phyloP scores from a whole-genome alignment of 2,113 vertebrate species.

The Muntiacus reevesi region DNA sequence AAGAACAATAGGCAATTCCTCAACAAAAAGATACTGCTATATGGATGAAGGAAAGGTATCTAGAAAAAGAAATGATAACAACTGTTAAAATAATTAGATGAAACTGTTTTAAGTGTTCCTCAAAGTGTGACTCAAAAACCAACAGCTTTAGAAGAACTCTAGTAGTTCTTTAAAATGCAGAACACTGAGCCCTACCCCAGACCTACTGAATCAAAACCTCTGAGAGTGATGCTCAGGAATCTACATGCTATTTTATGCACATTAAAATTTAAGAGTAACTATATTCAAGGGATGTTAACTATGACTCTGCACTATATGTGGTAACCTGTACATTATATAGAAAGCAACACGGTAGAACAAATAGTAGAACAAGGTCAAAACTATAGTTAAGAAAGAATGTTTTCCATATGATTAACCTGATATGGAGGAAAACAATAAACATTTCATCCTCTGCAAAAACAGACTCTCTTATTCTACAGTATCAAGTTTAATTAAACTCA shows the following conservation, averaged over 20 bases:
- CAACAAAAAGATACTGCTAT: not conserved
- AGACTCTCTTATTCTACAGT: not conserved
- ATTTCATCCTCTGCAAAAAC: not conserved
- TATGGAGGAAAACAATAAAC: slow-evolving; percentile 27
- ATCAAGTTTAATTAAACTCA: not conserved
- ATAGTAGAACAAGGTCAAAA: not conserved
- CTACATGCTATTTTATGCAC: not conserved
- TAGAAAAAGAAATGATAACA: not conserved
- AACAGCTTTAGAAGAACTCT: not conserved
- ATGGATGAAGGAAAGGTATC: not conserved
- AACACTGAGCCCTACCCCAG: too few relatives aligned
- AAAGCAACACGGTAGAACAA: not conserved
- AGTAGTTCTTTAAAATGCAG: not conserved
- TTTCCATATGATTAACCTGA: not conserved
- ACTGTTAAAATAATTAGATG: not conserved
- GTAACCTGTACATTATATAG: not conserved
- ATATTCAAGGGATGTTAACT: not conserved
- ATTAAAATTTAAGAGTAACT: not conserved
- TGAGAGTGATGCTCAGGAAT: not conserved
- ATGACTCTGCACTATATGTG: not conserved
- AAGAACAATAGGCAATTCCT: not conserved
- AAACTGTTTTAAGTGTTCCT: not conserved
- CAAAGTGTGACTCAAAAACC: not conserved
- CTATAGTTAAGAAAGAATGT: not conserved
- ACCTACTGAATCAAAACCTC: not conserved